These are phyloP conservation scores for Pelobates cultripes DNA, from an alignment of 2,797 vertebrate genomes.

Conservation along the genomic window DNA sequence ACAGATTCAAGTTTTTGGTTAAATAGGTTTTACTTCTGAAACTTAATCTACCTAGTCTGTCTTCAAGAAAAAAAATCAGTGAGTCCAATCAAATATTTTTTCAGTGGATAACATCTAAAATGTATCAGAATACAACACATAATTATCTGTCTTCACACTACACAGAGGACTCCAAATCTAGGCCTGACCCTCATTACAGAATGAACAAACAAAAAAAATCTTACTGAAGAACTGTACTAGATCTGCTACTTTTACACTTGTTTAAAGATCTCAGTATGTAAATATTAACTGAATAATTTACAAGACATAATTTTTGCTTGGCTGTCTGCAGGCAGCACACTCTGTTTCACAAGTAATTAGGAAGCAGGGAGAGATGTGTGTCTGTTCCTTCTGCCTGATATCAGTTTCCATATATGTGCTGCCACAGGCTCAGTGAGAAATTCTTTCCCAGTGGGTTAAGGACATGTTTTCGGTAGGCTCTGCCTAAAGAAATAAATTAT, in stretches of 20 bases:
- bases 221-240: constrained; percentile 30
- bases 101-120: not conserved
- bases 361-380: constrained; percentile 47
- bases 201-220: constrained; percentile 24
- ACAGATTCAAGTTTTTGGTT: no score
- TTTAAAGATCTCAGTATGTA: constrained; percentile 55
- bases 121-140: not conserved
- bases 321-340: constrained; percentile 51
- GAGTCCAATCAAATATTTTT: not conserved
- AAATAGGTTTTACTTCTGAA: no score
- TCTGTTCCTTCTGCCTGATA: constrained; percentile 53
- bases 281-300: constrained; percentile 57
- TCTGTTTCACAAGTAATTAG: constrained; percentile 56
- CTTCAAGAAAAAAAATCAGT: not conserved
- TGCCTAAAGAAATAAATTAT: constrained; percentile 33
- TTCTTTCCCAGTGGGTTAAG: constrained; percentile 39
- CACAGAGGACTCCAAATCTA: not conserved
- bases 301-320: constrained; percentile 50
- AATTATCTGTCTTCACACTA: constrained; percentile 21
- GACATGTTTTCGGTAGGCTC: constrained; percentile 39
- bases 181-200: not conserved
- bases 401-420: constrained; percentile 51
- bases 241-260: constrained; percentile 49
- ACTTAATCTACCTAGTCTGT: no score
- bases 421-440: constrained; percentile 44